Conservation (phyloP, 2,113 vertebrate species). For the Tauraco erythrolophus region DNA sequence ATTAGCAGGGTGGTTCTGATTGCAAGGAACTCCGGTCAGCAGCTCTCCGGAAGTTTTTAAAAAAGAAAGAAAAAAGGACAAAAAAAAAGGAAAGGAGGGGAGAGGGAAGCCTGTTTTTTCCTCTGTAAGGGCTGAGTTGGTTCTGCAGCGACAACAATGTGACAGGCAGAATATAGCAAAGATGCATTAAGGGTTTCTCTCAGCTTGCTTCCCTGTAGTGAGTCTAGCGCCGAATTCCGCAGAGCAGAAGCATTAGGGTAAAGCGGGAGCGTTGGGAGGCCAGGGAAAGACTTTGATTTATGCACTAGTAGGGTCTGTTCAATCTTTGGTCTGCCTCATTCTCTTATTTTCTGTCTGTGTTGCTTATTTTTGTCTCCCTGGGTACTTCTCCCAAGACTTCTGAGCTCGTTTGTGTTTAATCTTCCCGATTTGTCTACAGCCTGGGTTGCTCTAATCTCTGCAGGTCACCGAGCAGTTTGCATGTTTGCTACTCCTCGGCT, state of each 20-base stretch:
- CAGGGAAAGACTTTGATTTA: neutral
- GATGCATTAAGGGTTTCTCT: neutral
- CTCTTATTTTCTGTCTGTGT: neutral
- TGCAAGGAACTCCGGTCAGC: neutral
- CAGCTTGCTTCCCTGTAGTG: neutral
- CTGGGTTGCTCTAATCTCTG: neutral
- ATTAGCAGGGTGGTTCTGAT: neutral
- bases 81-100: neutral
- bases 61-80: neutral
- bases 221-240: neutral
- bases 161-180: neutral
- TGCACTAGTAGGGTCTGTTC: neutral
- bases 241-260: neutral
- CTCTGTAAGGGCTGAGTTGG: neutral
- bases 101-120: neutral
- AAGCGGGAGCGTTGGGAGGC: neutral
- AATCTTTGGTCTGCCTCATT: neutral
- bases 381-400: neutral
- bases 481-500: neutral
- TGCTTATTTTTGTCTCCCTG: neutral
- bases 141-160: neutral
- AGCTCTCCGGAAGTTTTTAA: neutral
- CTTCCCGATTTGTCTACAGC: neutral
- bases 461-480: slow-evolving; percentile 4
- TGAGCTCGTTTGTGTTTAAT: neutral